Percentiles rank a stretch among this genome's conserved stretches.
Evolutionary conservation across 1,140 invertebrate genomes (phyloP).

Genomic region (Eueides isabella): DNA sequence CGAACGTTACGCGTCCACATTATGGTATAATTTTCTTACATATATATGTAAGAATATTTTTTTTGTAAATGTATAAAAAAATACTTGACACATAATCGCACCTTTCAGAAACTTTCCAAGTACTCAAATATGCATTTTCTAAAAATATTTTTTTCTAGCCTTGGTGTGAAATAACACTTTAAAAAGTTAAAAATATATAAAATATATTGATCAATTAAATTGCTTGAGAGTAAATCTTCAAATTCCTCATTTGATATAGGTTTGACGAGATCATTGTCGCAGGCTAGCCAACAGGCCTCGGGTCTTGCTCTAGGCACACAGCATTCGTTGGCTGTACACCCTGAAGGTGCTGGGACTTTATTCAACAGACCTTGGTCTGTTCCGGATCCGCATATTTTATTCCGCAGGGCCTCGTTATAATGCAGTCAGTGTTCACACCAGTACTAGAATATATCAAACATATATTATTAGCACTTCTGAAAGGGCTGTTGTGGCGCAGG

Average conservation of each 20-base stretch:
- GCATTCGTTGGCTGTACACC: conserved; percentile 80
- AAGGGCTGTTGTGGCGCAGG: too few relatives aligned
- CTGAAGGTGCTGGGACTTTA: too few relatives aligned
- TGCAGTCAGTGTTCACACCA: conserved; percentile 88
- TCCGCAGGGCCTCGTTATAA: conserved; percentile 93
- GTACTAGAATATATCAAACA: conserved; percentile 60
- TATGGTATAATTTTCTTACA: conserved; percentile 1
- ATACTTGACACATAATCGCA: too few relatives aligned
- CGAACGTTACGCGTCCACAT: conserved; percentile 6
- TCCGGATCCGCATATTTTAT: conserved; percentile 46
- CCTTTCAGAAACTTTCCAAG: too few relatives aligned
- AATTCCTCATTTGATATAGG: conserved; percentile 90
- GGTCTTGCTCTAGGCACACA: conserved; percentile 83
- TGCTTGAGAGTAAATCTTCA: conserved; percentile 86
- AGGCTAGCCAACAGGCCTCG: conserved; percentile 89
- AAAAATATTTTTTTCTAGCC: background rate
- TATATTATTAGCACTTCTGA: too few relatives aligned
- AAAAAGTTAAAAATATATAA: too few relatives aligned
- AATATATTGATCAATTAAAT: conserved; percentile 2
- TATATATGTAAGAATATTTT: background rate
- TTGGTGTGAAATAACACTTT: too few relatives aligned
- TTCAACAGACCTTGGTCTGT: conserved; percentile 54
- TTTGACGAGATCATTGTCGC: conserved; percentile 94
- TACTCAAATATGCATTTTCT: too few relatives aligned
- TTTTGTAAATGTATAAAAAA: too few relatives aligned